Conservation (phyloP, 2,797 vertebrate genomes). For the Lindbergichthys nudifrons region DNA sequence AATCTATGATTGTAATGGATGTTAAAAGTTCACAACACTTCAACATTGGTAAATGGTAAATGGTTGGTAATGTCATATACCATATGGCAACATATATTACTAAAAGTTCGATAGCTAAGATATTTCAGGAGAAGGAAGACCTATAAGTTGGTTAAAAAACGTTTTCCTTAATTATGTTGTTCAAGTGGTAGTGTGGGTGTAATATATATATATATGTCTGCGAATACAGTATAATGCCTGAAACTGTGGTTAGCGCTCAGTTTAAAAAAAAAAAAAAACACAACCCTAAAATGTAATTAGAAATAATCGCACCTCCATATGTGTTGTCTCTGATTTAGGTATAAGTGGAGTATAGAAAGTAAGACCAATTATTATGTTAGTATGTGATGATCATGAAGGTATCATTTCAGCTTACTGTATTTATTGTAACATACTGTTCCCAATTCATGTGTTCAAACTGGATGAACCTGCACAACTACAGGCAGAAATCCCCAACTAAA, state of each 20-base stretch:
- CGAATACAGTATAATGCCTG: background rate
- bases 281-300: constrained; percentile 19
- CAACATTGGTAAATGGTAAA: background rate
- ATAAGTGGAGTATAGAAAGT: background rate
- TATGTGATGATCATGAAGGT: constrained; percentile 3
- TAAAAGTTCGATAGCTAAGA: background rate
- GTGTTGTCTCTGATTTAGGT: constrained; percentile 11
- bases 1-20: background rate
- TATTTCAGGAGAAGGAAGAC: background rate
- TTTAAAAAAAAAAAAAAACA: background rate
- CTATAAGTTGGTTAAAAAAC: background rate
- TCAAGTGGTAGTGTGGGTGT: constrained; percentile 13
- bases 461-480: background rate
- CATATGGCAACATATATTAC: too few relatives aligned
- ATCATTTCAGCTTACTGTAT: background rate
- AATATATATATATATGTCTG: too few relatives aligned
- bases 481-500: background rate
- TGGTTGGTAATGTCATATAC: background rate
- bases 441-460: background rate
- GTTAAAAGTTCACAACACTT: background rate
- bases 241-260: background rate
- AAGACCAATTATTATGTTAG: background rate
- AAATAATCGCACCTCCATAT: constrained; percentile 5
- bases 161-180: constrained; percentile 1
- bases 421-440: background rate